Percentiles rank a stretch among this genome's conserved stretches.
These are phyloP conservation scores for Lasioglossum albipes DNA, from an alignment of 1,140 invertebrate genomes.

Conservation along the genomic window DNA sequence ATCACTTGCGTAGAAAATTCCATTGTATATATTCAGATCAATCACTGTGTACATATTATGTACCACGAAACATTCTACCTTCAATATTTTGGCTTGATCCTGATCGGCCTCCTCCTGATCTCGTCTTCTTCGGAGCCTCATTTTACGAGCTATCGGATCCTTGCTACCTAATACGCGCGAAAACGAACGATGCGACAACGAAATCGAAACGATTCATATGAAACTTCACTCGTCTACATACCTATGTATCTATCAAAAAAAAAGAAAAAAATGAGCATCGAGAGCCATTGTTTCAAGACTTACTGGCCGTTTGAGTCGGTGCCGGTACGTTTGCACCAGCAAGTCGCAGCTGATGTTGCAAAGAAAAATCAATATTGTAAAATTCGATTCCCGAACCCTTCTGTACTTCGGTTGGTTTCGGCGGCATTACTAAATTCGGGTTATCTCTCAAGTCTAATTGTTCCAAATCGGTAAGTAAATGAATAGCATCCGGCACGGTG, in stretches of 20 bases:
- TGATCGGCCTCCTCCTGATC: constrained; percentile 90
- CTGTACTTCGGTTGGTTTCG: constrained; percentile 92
- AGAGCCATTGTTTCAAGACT: constrained; percentile 46
- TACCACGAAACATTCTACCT: constrained; percentile 80
- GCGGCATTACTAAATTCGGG: constrained; percentile 98
- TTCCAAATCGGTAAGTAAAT: constrained; percentile 94
- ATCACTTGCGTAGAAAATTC: too few species aligned
- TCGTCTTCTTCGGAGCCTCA: constrained; percentile 89
- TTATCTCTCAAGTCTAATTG: constrained; percentile 95
- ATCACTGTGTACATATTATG: too few species aligned
- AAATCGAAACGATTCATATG: neutral
- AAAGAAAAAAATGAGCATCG: too few species aligned
- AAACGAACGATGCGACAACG: neutral
- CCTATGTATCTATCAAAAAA: too few species aligned
- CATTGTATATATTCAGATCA: too few species aligned
- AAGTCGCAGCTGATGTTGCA: constrained; percentile 95
- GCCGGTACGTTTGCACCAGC: constrained; percentile 93
- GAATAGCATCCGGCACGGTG: constrained; percentile 98
- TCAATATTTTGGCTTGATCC: constrained; percentile 96
- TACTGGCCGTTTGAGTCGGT: constrained; percentile 84
- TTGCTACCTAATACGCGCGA: constrained; percentile 81
- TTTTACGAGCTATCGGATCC: constrained; percentile 96
- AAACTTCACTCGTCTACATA: neutral
- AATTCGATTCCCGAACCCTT: constrained; percentile 93
- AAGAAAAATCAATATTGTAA: constrained; percentile 99